A percentile compares a stretch with the other conserved stretches of the same genome.
These are phyloP conservation scores for Ovibos moschatus DNA, from an alignment of 2,113 vertebrate species.

Conservation along the genomic window DNA sequence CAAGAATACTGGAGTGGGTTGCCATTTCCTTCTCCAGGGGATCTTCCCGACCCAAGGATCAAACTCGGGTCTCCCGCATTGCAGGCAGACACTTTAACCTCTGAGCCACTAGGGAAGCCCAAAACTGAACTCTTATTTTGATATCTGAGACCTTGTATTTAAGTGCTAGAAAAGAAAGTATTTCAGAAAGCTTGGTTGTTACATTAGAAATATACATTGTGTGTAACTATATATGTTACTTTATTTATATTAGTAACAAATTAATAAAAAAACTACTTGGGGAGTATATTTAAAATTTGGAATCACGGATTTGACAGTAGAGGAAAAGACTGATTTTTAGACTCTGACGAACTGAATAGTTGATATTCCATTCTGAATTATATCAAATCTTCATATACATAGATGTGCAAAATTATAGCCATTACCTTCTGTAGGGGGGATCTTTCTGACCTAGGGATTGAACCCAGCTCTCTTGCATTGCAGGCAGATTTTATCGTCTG, in stretches of 20 bases:
- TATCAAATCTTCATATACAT: neutral
- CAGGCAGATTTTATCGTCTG: neutral
- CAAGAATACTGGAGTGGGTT: too few relatives aligned
- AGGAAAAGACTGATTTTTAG: neutral
- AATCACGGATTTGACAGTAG: neutral
- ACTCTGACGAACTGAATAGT: neutral
- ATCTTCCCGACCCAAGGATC: too few relatives aligned
- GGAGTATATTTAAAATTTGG: neutral
- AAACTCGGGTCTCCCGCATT: too few relatives aligned
- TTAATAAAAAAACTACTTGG: neutral
- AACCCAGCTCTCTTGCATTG: neutral
- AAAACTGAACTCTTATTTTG: neutral
- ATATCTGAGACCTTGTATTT: neutral
- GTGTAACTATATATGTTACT: neutral
- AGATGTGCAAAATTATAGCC: neutral
- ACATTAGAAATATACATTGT: neutral
- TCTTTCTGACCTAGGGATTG: neutral
- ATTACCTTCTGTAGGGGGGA: neutral
- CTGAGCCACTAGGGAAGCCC: too few relatives aligned
- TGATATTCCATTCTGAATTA: neutral
- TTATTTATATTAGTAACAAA: neutral
- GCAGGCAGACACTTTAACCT: too few relatives aligned
- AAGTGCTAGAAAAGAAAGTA: neutral
- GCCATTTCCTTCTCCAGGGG: too few relatives aligned
- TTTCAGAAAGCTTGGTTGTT: neutral